phyloP scores from a whole-genome alignment of 1,140 invertebrate genomes.

The Platyscapa corneri region DNA sequence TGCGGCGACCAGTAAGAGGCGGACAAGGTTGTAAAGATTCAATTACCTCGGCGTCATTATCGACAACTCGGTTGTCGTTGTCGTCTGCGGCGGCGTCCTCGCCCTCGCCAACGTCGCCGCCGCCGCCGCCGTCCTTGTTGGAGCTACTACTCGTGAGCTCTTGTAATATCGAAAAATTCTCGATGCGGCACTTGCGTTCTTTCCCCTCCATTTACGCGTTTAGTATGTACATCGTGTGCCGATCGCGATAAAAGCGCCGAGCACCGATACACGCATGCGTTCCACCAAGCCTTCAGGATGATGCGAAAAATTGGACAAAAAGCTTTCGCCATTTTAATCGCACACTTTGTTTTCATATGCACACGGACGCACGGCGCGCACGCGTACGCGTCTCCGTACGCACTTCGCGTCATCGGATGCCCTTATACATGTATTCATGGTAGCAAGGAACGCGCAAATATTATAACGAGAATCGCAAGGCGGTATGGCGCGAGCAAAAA shows the following conservation, averaged over 20 bases:
- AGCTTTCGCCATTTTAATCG: slow-evolving; percentile 4
- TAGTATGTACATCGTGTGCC: slow-evolving; percentile 13
- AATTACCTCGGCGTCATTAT: slow-evolving; percentile 23
- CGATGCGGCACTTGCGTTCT: slow-evolving; percentile 5
- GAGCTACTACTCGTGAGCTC: neutral
- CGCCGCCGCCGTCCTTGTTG: too few species aligned
- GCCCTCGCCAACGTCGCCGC: too few species aligned
- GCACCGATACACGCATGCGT: neutral
- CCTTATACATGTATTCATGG: neutral
- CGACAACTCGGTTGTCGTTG: neutral
- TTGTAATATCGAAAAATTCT: slow-evolving; percentile 23
- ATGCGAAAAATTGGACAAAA: slow-evolving; percentile 24
- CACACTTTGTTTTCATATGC: neutral
- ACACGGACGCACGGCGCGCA: too few species aligned
- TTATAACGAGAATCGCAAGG: neutral
- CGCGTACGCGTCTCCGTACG: neutral
- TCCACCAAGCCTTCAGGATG: neutral
- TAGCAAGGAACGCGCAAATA: neutral
- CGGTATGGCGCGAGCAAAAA: slow-evolving; percentile 14
- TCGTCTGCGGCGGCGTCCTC: neutral
- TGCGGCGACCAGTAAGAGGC: neutral
- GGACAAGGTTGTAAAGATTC: slow-evolving; percentile 31
- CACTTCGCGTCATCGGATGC: neutral
- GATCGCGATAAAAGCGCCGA: slow-evolving; percentile 20
- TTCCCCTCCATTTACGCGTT: slow-evolving; percentile 7